Percentiles rank a stretch among this genome's conserved stretches.
These are phyloP conservation scores for Pammene fasciana DNA, from an alignment of 2,888 invertebrate species.

Conservation along the genomic window DNA sequence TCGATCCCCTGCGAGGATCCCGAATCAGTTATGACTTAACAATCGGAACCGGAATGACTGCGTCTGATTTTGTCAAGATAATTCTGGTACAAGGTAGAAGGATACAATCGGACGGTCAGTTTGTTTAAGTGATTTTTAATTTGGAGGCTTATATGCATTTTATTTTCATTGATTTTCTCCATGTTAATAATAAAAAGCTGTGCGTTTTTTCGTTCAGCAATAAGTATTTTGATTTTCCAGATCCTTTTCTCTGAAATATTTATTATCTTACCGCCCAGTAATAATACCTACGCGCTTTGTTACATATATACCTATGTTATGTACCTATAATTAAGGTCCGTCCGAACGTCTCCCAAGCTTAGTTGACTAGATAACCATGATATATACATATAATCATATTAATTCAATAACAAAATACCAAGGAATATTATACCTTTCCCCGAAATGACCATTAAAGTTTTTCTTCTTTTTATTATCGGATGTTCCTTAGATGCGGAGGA, in stretches of 20 bases:
- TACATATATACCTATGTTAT: no score
- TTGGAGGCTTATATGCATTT: background rate
- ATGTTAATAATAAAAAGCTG: no score
- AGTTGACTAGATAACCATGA: no score
- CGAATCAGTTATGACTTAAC: slow-evolving; percentile 4
- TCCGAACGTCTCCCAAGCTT: no score
- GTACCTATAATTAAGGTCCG: no score
- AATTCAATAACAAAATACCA: background rate
- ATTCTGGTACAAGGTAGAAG: background rate
- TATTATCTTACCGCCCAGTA: no score
- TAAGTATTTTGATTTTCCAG: no score
- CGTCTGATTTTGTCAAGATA: slow-evolving; percentile 4
- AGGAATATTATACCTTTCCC: slow-evolving; percentile 3
- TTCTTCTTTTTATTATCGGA: slow-evolving; percentile 20
- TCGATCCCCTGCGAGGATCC: slow-evolving; percentile 27
- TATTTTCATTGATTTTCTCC: no score
- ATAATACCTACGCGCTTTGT: no score
- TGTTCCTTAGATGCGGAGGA: slow-evolving; percentile 6
- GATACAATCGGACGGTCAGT: background rate
- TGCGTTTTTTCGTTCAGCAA: no score
- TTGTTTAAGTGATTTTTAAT: background rate
- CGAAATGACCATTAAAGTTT: slow-evolving; percentile 17
- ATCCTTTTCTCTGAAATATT: no score
- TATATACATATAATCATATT: no score
- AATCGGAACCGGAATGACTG: background rate